Percentiles rank a stretch among this genome's conserved stretches.
These are phyloP conservation scores for Cataglyphis rosenhaueri DNA, from an alignment of 2,888 invertebrate species.

Conservation along the genomic window DNA sequence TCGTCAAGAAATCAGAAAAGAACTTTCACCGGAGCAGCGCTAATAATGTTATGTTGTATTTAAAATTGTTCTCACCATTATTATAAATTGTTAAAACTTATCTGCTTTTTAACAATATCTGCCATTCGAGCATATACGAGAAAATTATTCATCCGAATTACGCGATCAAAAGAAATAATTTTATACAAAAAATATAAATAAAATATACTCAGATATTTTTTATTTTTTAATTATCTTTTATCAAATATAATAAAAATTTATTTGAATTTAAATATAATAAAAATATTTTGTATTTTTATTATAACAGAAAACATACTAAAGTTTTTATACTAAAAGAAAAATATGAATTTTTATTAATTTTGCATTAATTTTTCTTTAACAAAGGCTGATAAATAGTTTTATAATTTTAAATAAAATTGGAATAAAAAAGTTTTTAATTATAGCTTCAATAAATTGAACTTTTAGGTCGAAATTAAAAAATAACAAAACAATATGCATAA, in stretches of 20 bases:
- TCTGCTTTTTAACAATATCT: constrained; percentile 56
- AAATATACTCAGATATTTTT: background rate
- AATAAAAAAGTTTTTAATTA: background rate
- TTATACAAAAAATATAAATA: background rate
- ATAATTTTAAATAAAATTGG: background rate
- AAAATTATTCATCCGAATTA: constrained; percentile 7
- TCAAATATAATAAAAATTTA: background rate
- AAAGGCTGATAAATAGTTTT: background rate
- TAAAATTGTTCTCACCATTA: constrained; percentile 60
- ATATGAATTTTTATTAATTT: background rate
- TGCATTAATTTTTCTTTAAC: background rate
- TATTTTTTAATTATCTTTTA: background rate
- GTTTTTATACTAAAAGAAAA: background rate
- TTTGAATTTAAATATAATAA: background rate
- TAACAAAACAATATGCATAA: background rate
- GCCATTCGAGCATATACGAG: constrained; percentile 22
- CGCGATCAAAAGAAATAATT: background rate
- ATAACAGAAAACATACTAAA: background rate
- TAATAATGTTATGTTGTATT: constrained; percentile 67
- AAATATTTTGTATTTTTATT: background rate
- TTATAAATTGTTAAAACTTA: constrained; percentile 62
- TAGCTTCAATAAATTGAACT: background rate
- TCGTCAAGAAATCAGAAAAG: constrained; percentile 53
- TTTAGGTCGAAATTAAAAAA: background rate
- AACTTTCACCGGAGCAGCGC: constrained; percentile 71